These are phyloP conservation scores for Triplophysa tibetana DNA, from an alignment of 2,113 vertebrate genomes.

Conservation along the genomic window DNA sequence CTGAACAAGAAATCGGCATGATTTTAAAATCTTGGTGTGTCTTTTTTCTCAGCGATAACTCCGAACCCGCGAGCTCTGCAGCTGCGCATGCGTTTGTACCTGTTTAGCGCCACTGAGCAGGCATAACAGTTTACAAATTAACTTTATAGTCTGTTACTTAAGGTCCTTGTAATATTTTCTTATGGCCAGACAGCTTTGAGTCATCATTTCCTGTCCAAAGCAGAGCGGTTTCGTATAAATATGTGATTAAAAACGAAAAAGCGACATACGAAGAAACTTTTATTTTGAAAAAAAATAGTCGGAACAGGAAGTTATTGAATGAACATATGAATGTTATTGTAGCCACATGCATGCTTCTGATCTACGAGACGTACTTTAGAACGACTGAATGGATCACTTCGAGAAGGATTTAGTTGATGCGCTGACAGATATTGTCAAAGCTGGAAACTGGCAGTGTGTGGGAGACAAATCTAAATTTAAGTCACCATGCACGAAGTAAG, in stretches of 20 bases:
- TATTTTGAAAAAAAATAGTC: slow-evolving; percentile 43
- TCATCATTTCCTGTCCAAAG: too few relatives aligned
- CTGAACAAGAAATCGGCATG: slow-evolving; percentile 78
- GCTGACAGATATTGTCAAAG: slow-evolving; percentile 61
- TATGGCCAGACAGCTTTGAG: too few relatives aligned
- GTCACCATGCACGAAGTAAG: slow-evolving; percentile 67
- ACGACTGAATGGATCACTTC: slow-evolving; percentile 60
- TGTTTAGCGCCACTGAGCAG: not conserved
- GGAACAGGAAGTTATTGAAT: slow-evolving; percentile 16
- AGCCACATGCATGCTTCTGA: not conserved
- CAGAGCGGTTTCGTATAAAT: not conserved
- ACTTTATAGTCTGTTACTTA: too few relatives aligned
- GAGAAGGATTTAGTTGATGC: slow-evolving; percentile 65
- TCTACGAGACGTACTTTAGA: too few relatives aligned
- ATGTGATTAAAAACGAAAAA: not conserved
- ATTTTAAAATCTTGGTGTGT: not conserved
- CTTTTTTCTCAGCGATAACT: not conserved
- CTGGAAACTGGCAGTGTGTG: slow-evolving; percentile 64
- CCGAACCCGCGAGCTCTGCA: not conserved
- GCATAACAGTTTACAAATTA: too few relatives aligned
- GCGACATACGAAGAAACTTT: not conserved
- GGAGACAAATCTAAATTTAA: slow-evolving; percentile 58
- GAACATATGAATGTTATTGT: not conserved
- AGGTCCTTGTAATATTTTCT: not conserved
- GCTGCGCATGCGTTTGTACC: not conserved